phyloP scores from a whole-genome alignment of 2,113 vertebrate genomes.

The Gulo gulo region DNA sequence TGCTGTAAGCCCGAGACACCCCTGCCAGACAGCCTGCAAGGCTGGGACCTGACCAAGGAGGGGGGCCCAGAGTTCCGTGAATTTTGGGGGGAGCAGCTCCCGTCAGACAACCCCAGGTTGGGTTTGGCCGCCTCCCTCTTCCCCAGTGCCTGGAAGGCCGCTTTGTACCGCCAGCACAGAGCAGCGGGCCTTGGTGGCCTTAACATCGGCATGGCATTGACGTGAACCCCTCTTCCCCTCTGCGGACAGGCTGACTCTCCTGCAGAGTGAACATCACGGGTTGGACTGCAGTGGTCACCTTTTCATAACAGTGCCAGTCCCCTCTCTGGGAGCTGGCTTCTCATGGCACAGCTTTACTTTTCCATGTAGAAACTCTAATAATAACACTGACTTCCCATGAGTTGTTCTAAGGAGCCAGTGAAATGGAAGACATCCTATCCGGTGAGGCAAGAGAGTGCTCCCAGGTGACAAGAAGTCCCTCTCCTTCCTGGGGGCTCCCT shows the following conservation, averaged over 20 bases:
- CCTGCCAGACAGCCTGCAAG: neutral
- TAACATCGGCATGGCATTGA: fast-evolving
- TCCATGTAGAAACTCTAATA: neutral
- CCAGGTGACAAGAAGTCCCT: fast-evolving
- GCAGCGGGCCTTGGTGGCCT: neutral
- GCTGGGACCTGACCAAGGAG: neutral
- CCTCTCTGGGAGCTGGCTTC: too few relatives aligned
- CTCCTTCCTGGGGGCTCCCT: neutral
- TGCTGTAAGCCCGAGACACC: fast-evolving
- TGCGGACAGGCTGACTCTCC: neutral
- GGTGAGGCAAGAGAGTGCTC: neutral
- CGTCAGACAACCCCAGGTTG: fast-evolving
- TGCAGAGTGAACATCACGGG: fast-evolving
- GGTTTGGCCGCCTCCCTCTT: neutral
- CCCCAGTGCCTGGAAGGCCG: neutral
- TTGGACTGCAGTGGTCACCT: fast-evolving
- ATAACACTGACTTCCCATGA: fast-evolving
- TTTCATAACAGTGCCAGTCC: fast-evolving
- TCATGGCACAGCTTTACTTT: fast-evolving
- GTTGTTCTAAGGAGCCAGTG: neutral
- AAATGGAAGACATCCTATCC: fast-evolving
- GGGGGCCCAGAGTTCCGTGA: neutral
- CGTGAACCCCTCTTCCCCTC: fast-evolving
- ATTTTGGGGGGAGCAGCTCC: neutral
- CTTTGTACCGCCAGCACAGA: fast-evolving